Conservation (phyloP, 2,888 invertebrate genomes). For the Idaea dimidiata region DNA sequence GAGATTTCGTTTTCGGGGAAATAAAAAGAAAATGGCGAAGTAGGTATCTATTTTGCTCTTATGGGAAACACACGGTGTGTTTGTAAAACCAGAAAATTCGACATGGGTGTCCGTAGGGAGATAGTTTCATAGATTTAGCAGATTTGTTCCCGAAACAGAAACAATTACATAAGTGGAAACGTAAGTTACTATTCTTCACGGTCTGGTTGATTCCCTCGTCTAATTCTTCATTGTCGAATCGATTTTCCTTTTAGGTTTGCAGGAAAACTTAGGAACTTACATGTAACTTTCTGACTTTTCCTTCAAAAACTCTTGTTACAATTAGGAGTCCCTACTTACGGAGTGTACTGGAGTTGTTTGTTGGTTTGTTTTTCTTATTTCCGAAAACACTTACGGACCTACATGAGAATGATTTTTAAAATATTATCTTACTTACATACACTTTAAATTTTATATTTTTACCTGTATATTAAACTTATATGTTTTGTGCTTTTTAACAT, state of each 20-base stretch:
- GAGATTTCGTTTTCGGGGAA: no score
- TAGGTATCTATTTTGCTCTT: no score
- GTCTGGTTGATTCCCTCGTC: slow-evolving; percentile 13
- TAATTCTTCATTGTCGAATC: slow-evolving; percentile 12
- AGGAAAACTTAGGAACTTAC: slow-evolving; percentile 14
- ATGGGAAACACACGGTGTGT: background rate
- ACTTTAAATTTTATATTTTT: no score
- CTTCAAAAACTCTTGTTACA: background rate
- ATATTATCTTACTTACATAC: no score
- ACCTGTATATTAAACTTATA: no score
- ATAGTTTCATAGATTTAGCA: slow-evolving; percentile 13
- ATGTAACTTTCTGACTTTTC: slow-evolving; percentile 15
- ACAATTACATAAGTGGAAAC: slow-evolving; percentile 16
- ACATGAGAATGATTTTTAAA: no score
- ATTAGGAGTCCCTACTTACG: background rate
- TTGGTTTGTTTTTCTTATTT: background rate
- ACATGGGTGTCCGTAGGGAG: no score
- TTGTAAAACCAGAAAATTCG: no score
- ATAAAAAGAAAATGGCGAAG: no score
- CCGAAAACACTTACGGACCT: no score
- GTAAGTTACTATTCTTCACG: slow-evolving; percentile 14
- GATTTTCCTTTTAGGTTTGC: slow-evolving; percentile 11
- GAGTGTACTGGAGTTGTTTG: background rate
- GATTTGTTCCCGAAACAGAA: slow-evolving; percentile 17
- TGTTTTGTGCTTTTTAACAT: no score